Conservation (phyloP, 2,113 vertebrate species). For the Bubo scandiacus region DNA sequence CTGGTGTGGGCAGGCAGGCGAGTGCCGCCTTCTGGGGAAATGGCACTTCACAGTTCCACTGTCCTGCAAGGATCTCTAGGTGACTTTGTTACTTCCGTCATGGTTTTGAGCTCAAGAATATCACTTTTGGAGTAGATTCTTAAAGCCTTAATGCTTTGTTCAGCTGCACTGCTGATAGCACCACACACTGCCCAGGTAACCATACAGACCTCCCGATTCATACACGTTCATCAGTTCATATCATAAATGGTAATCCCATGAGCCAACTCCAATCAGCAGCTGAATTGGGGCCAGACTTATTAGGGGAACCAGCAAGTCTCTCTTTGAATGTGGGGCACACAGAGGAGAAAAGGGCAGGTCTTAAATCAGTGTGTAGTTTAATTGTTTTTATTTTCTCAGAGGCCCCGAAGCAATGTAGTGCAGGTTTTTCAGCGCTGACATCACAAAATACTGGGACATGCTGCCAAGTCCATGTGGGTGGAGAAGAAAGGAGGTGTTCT, state of each 20-base stretch:
- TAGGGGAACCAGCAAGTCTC: neutral
- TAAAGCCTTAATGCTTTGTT: neutral
- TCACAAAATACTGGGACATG: constrained; percentile 13
- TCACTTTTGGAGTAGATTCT: neutral
- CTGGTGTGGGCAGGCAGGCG: neutral
- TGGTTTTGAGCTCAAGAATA: neutral
- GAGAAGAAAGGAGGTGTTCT: constrained; percentile 36
- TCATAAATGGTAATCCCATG: neutral
- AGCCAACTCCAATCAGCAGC: neutral
- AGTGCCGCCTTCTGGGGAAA: neutral
- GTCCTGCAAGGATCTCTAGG: neutral
- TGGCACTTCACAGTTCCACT: neutral
- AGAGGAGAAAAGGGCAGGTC: neutral
- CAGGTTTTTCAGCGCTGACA: constrained; percentile 40
- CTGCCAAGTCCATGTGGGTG: constrained; percentile 51
- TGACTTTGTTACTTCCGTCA: neutral
- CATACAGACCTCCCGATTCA: neutral
- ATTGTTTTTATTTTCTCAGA: constrained; percentile 47
- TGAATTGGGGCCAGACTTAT: neutral
- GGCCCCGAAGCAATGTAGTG: neutral
- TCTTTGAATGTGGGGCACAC: neutral
- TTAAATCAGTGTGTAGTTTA: neutral
- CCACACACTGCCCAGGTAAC: neutral
- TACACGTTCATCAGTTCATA: neutral
- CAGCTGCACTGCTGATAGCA: neutral